phyloP scores from a whole-genome alignment of 2,113 vertebrate species.

The Podiceps cristatus region DNA sequence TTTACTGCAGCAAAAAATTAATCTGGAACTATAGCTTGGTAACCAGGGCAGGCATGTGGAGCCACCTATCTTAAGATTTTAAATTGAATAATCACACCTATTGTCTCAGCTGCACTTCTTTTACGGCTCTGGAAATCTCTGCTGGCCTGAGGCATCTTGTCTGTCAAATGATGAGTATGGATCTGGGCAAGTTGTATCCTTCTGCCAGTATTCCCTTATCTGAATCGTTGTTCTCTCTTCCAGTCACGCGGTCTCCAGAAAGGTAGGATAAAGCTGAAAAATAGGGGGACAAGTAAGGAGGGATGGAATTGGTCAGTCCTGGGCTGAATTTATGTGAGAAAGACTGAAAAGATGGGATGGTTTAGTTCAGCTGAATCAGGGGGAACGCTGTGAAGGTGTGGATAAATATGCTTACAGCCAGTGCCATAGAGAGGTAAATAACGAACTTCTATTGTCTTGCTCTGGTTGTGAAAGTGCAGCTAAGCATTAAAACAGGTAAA shows the following conservation, averaged over 20 bases:
- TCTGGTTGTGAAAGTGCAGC: not conserved
- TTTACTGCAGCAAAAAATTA: not conserved
- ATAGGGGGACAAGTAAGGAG: not conserved
- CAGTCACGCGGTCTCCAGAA: not conserved
- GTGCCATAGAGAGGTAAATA: not conserved
- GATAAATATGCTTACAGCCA: not conserved
- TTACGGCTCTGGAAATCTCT: constrained; percentile 11
- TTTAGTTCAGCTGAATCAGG: not conserved
- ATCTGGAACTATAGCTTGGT: not conserved
- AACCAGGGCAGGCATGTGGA: not conserved
- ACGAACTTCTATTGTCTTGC: not conserved
- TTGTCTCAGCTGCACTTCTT: not conserved
- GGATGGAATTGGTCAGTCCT: not conserved
- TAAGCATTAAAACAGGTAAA: not conserved
- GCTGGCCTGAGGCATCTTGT: not conserved
- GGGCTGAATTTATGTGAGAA: not conserved
- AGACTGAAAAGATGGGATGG: not conserved
- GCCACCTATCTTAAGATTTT: not conserved
- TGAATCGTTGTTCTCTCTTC: not conserved
- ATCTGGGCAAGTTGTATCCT: not conserved
- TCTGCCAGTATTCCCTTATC: not conserved
- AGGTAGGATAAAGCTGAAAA: not conserved
- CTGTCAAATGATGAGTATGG: not conserved
- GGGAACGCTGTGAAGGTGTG: not conserved
- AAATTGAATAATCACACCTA: constrained; percentile 13